These are phyloP conservation scores for Oreortyx pictus DNA, from an alignment of 2,797 vertebrate species.

Conservation along the genomic window DNA sequence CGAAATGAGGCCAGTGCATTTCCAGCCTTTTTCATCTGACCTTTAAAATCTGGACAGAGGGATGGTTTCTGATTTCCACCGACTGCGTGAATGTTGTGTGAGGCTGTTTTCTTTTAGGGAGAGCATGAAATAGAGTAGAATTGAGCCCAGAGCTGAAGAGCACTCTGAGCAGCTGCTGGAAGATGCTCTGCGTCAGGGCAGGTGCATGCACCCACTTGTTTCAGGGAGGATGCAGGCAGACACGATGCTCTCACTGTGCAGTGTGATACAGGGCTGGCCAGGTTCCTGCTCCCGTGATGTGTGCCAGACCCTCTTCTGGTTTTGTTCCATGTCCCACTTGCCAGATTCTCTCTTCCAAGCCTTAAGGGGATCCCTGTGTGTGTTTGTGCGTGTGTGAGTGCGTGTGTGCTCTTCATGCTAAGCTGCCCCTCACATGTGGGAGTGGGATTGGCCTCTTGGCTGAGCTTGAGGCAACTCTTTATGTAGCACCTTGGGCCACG, in stretches of 20 bases:
- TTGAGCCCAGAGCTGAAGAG: not conserved
- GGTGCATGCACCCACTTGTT: accelerated
- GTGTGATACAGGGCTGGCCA: not conserved
- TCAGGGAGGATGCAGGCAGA: not conserved
- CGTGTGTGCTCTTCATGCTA: not conserved
- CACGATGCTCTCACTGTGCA: not conserved
- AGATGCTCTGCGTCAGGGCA: not conserved
- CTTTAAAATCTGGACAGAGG: not conserved
- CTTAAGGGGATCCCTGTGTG: not conserved
- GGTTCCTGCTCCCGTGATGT: not conserved
- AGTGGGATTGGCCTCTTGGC: accelerated
- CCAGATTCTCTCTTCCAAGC: not conserved
- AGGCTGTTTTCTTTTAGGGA: not conserved
- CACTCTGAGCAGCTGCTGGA: not conserved
- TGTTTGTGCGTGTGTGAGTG: not conserved
- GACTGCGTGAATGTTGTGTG: accelerated
- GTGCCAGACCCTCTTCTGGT: not conserved
- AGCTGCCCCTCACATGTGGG: not conserved
- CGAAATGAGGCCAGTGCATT: not conserved
- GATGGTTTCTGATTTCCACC: not conserved
- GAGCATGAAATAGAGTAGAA: not conserved
- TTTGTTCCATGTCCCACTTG: not conserved
- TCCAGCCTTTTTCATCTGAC: not conserved
- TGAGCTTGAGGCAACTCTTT: not conserved
- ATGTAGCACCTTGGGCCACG: not conserved